These are phyloP conservation scores for Cassiopea xamachana DNA, from an alignment of 30 jellyfish, hydroid and myxozoan species.

Conservation along the genomic window DNA sequence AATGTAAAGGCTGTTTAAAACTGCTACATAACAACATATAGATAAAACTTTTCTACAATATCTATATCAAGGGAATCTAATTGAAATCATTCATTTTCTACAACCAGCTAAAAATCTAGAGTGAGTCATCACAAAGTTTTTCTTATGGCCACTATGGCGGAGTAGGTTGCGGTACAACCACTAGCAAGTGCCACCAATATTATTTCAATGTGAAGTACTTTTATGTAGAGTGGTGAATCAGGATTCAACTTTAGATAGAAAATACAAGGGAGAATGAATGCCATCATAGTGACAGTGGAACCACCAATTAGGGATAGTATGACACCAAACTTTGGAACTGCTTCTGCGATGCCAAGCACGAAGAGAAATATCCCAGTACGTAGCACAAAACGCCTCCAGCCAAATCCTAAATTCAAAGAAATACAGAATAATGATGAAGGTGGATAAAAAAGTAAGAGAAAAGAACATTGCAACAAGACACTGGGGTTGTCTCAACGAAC, in stretches of 20 bases:
- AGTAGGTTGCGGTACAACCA: constrained; percentile 87
- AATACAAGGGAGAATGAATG: constrained; percentile 82
- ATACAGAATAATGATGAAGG: no score
- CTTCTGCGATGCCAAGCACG: constrained; percentile 88
- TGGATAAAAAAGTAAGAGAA: no score
- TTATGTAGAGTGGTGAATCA: constrained; percentile 62
- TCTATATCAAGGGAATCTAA: constrained; percentile 19
- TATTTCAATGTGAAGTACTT: constrained; percentile 76
- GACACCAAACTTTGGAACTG: constrained; percentile 91
- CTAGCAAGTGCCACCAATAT: constrained; percentile 74
- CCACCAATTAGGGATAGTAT: constrained; percentile 89
- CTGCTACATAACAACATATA: no score
- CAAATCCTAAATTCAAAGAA: constrained; percentile 65
- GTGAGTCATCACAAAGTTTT: constrained; percentile 47
- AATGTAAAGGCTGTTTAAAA: no score
- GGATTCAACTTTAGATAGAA: constrained; percentile 63
- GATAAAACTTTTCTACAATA: constrained; percentile 58
- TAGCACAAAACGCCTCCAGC: constrained; percentile 70
- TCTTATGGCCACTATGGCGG: constrained; percentile 67
- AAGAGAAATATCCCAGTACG: constrained; percentile 61
- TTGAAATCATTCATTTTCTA: not conserved
- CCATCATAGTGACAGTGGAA: constrained; percentile 91
- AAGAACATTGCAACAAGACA: no score
- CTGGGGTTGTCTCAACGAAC: no score
- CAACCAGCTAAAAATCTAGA: not conserved